phyloP scores from a whole-genome alignment of 2,797 vertebrate species.

The Enteromius thamalakanensis region DNA sequence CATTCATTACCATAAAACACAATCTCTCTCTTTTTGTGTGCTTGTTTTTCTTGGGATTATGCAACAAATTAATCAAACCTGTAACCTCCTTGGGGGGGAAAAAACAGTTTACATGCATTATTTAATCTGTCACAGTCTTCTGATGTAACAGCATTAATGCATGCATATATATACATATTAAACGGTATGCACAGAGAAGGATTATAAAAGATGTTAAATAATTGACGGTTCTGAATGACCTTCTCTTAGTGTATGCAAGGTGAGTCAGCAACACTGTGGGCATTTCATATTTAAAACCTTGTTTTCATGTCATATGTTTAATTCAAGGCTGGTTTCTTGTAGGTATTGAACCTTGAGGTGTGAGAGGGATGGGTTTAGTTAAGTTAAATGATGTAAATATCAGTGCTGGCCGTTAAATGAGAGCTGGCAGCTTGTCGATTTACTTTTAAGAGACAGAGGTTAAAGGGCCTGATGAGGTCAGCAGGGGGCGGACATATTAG shows the following conservation, averaged over 20 bases:
- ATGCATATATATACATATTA: slow-evolving; percentile 1
- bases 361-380: slow-evolving; percentile 1
- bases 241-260: neutral
- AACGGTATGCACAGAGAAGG: neutral
- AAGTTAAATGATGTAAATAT: slow-evolving; percentile 26
- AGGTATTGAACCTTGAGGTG: neutral
- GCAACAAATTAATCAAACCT: slow-evolving; percentile 23
- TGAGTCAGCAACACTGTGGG: slow-evolving; percentile 6
- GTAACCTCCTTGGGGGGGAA: neutral
- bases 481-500: slow-evolving; percentile 6
- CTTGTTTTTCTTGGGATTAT: slow-evolving; percentile 12
- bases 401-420: slow-evolving; percentile 5
- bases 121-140: slow-evolving; percentile 2
- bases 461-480: slow-evolving; percentile 47
- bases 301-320: neutral
- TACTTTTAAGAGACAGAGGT: slow-evolving; percentile 36
- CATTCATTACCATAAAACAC: neutral
- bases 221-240: neutral
- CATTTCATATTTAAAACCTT: neutral
- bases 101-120: neutral
- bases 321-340: neutral
- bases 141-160: neutral
- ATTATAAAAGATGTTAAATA: slow-evolving; percentile 21
- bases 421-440: slow-evolving; percentile 42
- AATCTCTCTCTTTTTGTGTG: neutral